These are phyloP conservation scores for Phataginus tetradactyla DNA, from an alignment of 2,797 vertebrate species.

Conservation along the genomic window DNA sequence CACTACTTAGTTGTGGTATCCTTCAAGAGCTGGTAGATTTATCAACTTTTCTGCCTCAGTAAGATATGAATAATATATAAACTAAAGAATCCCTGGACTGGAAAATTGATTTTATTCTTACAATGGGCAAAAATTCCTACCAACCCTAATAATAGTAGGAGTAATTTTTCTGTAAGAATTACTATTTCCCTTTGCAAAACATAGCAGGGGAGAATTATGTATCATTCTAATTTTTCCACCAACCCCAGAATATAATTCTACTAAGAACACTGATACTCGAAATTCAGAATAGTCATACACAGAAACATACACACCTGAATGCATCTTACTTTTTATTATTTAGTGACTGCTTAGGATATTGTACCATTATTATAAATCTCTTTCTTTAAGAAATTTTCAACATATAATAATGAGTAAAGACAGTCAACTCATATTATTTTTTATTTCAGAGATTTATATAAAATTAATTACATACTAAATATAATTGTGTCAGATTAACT, in stretches of 20 bases:
- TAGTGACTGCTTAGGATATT: not conserved
- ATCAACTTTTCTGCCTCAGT: slow-evolving; percentile 36
- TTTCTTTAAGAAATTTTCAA: not conserved
- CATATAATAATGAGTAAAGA: not conserved
- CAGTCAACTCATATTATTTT: not conserved
- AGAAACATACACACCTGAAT: not conserved
- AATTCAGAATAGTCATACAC: not conserved
- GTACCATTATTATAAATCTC: not conserved
- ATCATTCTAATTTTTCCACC: slow-evolving; percentile 16
- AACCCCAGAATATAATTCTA: not conserved
- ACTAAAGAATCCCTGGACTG: slow-evolving; percentile 25
- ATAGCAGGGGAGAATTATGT: slow-evolving; percentile 25
- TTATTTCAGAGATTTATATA: not conserved
- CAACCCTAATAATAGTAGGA: slow-evolving; percentile 19
- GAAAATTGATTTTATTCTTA: slow-evolving; percentile 64
- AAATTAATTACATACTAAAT: not conserved
- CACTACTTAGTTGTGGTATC: not conserved
- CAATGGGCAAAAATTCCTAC: slow-evolving; percentile 30
- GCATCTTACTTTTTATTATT: not conserved
- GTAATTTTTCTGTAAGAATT: slow-evolving; percentile 52
- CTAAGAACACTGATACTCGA: not conserved
- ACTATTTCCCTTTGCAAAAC: slow-evolving; percentile 44
- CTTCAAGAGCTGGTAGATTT: not conserved
- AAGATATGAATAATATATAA: slow-evolving; percentile 43
- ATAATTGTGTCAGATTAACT: not conserved